Percentiles rank a stretch among this genome's conserved stretches.
Conservation (phyloP, 2,113 vertebrate genomes). For the Pachypanchax playfairii region DNA sequence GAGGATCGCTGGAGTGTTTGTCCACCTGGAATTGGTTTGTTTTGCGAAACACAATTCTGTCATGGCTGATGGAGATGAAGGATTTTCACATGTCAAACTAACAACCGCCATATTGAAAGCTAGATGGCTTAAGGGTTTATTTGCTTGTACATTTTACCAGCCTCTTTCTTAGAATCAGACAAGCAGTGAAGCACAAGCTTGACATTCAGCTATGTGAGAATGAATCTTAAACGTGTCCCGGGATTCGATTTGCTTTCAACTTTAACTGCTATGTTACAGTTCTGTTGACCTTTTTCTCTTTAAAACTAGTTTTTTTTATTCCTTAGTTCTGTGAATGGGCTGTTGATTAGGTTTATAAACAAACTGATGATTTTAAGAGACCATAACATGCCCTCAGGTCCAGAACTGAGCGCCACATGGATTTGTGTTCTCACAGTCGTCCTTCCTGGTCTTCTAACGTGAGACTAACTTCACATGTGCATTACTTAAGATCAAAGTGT, state of each 20-base stretch:
- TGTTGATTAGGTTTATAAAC: slow-evolving; percentile 15
- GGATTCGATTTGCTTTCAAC: not conserved
- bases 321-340: not conserved
- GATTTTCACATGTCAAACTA: slow-evolving; percentile 27
- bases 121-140: slow-evolving; percentile 4
- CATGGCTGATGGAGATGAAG: slow-evolving; percentile 32
- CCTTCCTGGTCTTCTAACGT: not conserved
- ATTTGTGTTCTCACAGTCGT: not conserved
- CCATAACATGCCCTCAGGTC: not conserved
- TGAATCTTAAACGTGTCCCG: too few species aligned
- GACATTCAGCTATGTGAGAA: too few species aligned
- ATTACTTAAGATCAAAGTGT: slow-evolving; percentile 44
- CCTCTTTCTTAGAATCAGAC: not conserved
- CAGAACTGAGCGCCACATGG: slow-evolving; percentile 1
- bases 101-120: not conserved
- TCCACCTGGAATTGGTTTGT: slow-evolving; percentile 76
- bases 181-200: too few species aligned
- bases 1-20: slow-evolving; percentile 54
- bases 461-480: slow-evolving; percentile 5
- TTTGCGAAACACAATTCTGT: slow-evolving; percentile 55
- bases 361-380: slow-evolving; percentile 2
- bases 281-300: too few species aligned
- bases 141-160: slow-evolving; percentile 2
- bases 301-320: not conserved
- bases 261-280: not conserved